Evolutionary conservation across 2,888 invertebrate species (phyloP).

Genomic region (Baccha elongata): DNA sequence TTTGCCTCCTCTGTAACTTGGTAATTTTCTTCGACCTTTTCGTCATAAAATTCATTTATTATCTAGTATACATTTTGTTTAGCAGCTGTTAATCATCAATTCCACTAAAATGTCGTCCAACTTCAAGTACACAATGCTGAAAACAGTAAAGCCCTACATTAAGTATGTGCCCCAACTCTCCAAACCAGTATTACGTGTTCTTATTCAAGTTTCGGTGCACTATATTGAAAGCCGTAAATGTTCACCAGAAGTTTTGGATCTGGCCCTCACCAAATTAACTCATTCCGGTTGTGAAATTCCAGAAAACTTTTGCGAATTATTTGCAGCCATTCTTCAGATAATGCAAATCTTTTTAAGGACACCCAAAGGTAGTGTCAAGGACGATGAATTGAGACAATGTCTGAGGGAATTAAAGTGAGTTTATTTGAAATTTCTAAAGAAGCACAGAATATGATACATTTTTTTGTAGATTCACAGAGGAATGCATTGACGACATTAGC

Average conservation of each 20-base stretch:
- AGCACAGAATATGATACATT: not conserved
- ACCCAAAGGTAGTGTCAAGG: constrained; percentile 82
- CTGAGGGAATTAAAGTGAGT: constrained; percentile 82
- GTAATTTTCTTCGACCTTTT: constrained; percentile 32
- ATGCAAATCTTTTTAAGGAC: constrained; percentile 83
- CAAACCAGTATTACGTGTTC: constrained; percentile 81
- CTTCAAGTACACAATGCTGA: constrained; percentile 80
- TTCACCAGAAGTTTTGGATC: constrained; percentile 81
- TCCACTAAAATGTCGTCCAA: constrained; percentile 78
- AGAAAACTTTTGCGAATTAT: constrained; percentile 83
- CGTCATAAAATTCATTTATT: constrained; percentile 2
- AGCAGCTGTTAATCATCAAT: constrained; percentile 10
- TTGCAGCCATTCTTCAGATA: constrained; percentile 83
- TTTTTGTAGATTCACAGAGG: constrained; percentile 81
- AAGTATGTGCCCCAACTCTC: constrained; percentile 80
- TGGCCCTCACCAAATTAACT: constrained; percentile 81
- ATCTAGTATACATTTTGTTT: constrained; percentile 6
- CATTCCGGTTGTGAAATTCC: constrained; percentile 82
- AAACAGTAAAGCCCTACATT: constrained; percentile 79
- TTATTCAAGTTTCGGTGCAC: constrained; percentile 82
- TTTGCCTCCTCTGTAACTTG: constrained; percentile 56
- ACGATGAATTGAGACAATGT: constrained; percentile 82
- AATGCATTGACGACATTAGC: constrained; percentile 83
- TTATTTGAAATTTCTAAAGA: not conserved
- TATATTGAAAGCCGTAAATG: constrained; percentile 82